Evolutionary conservation across 2,113 vertebrate genomes (phyloP), one percentile per base, ranked within the genome.

Genomic region (Dascyllus trimaculatus): DNA sequence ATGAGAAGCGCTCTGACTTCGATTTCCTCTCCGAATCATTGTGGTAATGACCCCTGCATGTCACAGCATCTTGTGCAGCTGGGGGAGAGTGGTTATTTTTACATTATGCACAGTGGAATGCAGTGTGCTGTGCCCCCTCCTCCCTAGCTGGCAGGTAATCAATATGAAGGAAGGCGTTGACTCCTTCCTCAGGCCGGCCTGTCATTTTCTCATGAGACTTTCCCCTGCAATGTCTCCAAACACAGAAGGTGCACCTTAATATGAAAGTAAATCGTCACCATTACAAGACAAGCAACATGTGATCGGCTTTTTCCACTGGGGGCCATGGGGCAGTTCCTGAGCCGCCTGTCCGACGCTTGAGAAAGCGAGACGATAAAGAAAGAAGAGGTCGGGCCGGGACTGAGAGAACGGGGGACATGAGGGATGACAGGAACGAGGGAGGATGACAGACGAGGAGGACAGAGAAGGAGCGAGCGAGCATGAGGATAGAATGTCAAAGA

Each of bases 401-500:
- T 32, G 80, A 68, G 82, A 73, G 60, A 85, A 78, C 13, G 59
- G 70, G n/a, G 74, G 74, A 84, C 80, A 80, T 79, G 68, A 58
- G 70, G 78, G 68, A 82, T 86, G 81, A 86, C 63, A 79, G 53
- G 18, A 62, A 51, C 1, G 71, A 74, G 43, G 32, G 72, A 72
- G 66, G 67, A 49, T 79, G 85, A 87, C 64, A 76, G 78, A 84
- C 22, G 63, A 82, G 80, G 19, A 49, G 58, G 77, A 71, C 63
- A 56, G 45, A 61, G 67, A 81, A 49, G 53, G 56, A 84, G 78
- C 14, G 26, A 76, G 66, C 11, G 24, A 62, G 52, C 74, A 70
- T 68, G 81, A 80, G 80, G 74, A 54, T 11, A 45, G 80, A 85
- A 82, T 88, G 85, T 85, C 77, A 87, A 80, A 75, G 64, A 78